phyloP scores from a whole-genome alignment of 2,888 invertebrate genomes.

The Sminthurinus aureus region DNA sequence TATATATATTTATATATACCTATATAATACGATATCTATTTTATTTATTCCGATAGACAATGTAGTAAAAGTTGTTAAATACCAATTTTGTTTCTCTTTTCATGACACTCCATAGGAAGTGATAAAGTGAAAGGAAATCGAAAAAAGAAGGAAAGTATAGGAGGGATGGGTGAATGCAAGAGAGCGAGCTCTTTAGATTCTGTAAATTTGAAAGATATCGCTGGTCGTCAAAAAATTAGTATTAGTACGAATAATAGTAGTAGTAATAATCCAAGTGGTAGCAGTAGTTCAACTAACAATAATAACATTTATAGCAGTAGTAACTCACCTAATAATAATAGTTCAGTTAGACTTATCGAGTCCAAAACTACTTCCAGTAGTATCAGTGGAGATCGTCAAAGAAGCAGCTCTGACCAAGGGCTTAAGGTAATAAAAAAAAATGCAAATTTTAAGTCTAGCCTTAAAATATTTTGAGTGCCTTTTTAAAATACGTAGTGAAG shows the following conservation, averaged over 20 bases:
- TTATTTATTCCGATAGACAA: background rate
- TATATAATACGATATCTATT: background rate
- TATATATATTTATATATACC: background rate
- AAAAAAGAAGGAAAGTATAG: conserved; percentile 45
- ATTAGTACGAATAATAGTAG: background rate
- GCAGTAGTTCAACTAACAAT: background rate
- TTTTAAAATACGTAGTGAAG: background rate
- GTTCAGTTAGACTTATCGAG: background rate
- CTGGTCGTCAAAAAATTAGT: background rate
- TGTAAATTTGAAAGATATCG: conserved; percentile 61
- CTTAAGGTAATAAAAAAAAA: conserved; percentile 44
- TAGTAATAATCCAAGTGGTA: background rate
- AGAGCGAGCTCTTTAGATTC: conserved; percentile 58
- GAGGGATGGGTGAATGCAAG: conserved; percentile 45
- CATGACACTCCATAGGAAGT: conserved; percentile 43
- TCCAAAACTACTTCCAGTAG: background rate
- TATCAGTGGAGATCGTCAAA: conserved; percentile 37
- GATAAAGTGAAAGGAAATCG: conserved; percentile 50
- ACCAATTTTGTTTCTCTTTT: too few relatives aligned
- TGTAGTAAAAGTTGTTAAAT: background rate
- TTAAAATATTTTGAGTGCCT: too few relatives aligned
- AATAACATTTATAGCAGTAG: background rate
- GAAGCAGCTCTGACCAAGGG: conserved; percentile 55
- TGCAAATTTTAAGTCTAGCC: too few relatives aligned
- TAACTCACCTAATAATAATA: background rate